Evolutionary conservation across 1,140 invertebrate genomes (phyloP).

Genomic region (Glossosoma conforme): DNA sequence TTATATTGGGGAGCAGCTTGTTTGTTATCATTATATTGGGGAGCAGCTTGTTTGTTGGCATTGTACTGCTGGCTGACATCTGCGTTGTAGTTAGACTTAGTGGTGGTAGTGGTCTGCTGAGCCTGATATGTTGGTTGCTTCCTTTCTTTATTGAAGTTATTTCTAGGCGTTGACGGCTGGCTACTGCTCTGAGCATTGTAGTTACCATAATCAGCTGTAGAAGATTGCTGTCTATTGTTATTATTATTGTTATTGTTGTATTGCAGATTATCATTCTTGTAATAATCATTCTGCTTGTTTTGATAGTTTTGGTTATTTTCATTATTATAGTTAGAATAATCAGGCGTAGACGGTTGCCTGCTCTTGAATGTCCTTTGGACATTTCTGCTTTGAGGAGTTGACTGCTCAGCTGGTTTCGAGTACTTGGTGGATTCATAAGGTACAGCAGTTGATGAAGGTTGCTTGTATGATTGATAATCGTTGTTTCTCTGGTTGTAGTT

Average conservation of each 20-base stretch:
- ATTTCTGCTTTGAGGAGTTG: constrained; percentile 22
- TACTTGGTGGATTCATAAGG: constrained; percentile 30
- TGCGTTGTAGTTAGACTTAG: constrained; percentile 11
- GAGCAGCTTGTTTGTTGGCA: constrained; percentile 7
- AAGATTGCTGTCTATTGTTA: constrained; percentile 5
- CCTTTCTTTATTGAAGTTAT: constrained; percentile 13
- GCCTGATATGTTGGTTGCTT: constrained; percentile 9
- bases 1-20: constrained; percentile 18
- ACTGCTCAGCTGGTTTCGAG: constrained; percentile 29
- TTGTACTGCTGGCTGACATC: constrained; percentile 3
- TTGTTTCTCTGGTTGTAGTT: constrained; percentile 4
- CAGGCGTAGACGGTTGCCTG: constrained; percentile 18
- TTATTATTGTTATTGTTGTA: constrained; percentile 8
- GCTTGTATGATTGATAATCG: constrained; percentile 27
- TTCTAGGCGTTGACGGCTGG: constrained; percentile 3
- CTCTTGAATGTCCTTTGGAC: constrained; percentile 17
- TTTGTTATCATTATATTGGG: constrained; percentile 1
- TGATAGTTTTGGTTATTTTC: constrained; percentile 6
- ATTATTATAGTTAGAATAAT: constrained; percentile 22
- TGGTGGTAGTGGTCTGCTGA: constrained; percentile 3
- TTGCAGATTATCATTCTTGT: background rate
- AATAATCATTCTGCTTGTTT: background rate
- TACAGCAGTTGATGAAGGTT: constrained; percentile 16
- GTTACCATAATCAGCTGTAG: constrained; percentile 7
- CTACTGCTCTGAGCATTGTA: constrained; percentile 1